Conservation (phyloP, 2,888 invertebrate species). For the Periphyllus acericola region DNA sequence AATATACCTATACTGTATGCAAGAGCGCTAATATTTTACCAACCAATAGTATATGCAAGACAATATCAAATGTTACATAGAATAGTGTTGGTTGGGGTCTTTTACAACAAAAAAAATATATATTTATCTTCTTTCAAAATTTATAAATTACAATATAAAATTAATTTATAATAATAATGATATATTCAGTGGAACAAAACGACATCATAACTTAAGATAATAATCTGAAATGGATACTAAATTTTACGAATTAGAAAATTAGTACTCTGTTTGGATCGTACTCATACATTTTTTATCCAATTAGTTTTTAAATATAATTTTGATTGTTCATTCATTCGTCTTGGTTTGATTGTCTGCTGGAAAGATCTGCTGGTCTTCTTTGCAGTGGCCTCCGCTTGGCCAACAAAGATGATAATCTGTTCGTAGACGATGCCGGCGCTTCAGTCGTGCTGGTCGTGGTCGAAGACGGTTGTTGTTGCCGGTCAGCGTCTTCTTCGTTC, state of each 20-base stretch:
- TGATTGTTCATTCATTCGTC: slow-evolving; percentile 51
- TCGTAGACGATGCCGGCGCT: slow-evolving; percentile 45
- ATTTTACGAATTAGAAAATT: slow-evolving; percentile 31
- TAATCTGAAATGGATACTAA: slow-evolving; percentile 43
- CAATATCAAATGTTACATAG: slow-evolving; percentile 6
- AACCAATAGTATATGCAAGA: slow-evolving; percentile 12
- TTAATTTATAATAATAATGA: slow-evolving; percentile 52
- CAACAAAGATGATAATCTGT: slow-evolving; percentile 43
- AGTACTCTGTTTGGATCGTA: slow-evolving; percentile 22
- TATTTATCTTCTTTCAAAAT: slow-evolving; percentile 13
- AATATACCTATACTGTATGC: neutral
- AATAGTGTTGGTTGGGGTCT: neutral
- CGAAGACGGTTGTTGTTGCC: slow-evolving; percentile 14
- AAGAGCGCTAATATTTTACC: neutral
- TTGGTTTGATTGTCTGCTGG: slow-evolving; percentile 48
- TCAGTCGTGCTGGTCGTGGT: slow-evolving; percentile 42
- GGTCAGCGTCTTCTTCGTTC: slow-evolving; percentile 26
- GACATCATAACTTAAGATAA: slow-evolving; percentile 32
- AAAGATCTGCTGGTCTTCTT: slow-evolving; percentile 44
- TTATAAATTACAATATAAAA: slow-evolving; percentile 42
- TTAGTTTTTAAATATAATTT: slow-evolving; percentile 45
- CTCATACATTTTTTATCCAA: slow-evolving; percentile 12
- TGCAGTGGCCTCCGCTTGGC: slow-evolving; percentile 43
- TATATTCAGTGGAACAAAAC: slow-evolving; percentile 26
- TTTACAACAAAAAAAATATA: slow-evolving; percentile 6